A percentile compares a stretch with the other conserved stretches of the same genome.
Evolutionary conservation across 2,113 vertebrate genomes (phyloP).

Genomic region (Ailurus styani): DNA sequence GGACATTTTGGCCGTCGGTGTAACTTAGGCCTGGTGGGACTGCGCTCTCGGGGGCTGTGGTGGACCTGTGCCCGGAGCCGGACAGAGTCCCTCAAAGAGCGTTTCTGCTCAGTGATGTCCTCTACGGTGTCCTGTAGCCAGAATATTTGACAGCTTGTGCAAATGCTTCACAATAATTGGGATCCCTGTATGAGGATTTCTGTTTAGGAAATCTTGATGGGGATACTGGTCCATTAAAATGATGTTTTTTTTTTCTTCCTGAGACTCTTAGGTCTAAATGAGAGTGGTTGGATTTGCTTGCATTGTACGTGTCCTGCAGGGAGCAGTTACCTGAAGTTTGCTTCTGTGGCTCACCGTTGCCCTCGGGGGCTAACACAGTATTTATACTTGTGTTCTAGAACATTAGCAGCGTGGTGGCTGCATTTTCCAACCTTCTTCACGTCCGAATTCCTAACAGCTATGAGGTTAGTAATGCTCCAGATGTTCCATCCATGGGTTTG

Average conservation of each 20-base stretch:
- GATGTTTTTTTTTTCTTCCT: neutral
- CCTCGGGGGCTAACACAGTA: neutral
- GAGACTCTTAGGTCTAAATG: neutral
- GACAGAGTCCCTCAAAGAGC: neutral
- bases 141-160: no score
- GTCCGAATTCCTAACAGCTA: constrained; percentile 90
- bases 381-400: constrained; percentile 81
- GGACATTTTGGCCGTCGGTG: accelerated
- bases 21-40: accelerated
- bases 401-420: constrained; percentile 89
- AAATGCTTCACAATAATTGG: neutral
- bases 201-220: neutral
- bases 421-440: constrained; percentile 90
- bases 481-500: constrained; percentile 81
- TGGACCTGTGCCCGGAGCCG: neutral
- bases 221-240: neutral
- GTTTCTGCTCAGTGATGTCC: neutral
- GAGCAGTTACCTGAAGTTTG: neutral
- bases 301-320: accelerated
- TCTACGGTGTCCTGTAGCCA: accelerated
- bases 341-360: neutral
- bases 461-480: constrained; percentile 90
- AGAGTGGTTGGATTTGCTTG: neutral
- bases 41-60: accelerated
- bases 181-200: neutral